These are phyloP conservation scores for Caiman crocodilus DNA, from an alignment of 2,797 vertebrate species.

Conservation along the genomic window DNA sequence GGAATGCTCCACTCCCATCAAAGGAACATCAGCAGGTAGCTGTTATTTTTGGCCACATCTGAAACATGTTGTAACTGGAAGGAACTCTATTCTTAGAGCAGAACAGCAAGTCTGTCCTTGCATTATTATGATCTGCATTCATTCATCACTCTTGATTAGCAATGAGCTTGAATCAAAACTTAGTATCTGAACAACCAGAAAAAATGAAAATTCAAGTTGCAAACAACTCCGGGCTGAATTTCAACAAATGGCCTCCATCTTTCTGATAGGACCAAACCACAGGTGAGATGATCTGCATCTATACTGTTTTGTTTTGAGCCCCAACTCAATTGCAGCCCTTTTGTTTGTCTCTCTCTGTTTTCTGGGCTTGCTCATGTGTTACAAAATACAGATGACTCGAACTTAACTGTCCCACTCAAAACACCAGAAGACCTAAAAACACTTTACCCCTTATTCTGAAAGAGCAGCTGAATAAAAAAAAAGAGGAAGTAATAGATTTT, in stretches of 20 bases:
- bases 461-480: background rate
- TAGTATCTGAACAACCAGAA: background rate
- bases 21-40: background rate
- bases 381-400: background rate
- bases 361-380: background rate
- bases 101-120: background rate
- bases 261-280: background rate
- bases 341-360: background rate
- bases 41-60: background rate
- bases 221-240: background rate
- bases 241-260: background rate
- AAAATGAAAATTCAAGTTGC: background rate
- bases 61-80: background rate
- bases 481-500: background rate
- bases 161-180: background rate
- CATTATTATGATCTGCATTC: background rate
- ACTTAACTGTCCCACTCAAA: background rate
- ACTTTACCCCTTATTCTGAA: background rate
- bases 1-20: background rate
- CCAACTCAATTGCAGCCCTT: background rate
- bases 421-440: background rate
- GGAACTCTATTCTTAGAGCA: background rate
- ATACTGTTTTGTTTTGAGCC: conserved; percentile 5
- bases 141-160: conserved; percentile 3
- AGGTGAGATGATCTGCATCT: background rate